Percentiles rank a stretch among this genome's conserved stretches.
Evolutionary conservation across 2,797 vertebrate species (phyloP).

Genomic region (Rhinella marina): DNA sequence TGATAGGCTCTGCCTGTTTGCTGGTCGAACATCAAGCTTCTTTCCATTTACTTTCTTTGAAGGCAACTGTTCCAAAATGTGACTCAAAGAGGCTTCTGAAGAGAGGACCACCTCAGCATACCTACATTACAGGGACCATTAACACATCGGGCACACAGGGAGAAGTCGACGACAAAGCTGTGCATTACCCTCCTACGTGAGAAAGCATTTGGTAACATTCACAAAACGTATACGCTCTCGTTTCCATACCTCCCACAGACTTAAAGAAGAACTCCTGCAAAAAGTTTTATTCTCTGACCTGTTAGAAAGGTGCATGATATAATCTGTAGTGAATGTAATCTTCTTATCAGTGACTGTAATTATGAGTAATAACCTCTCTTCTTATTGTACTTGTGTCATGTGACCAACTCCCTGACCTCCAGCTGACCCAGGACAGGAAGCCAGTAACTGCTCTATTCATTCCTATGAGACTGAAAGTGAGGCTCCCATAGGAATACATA

Average conservation of each 20-base stretch:
- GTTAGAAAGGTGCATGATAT: no score
- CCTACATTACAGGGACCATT: conserved; percentile 67
- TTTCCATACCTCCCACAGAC: conserved; percentile 27
- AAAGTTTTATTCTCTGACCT: no score
- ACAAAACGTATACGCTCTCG: conserved; percentile 27
- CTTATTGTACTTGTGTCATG: no score
- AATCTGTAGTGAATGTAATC: no score
- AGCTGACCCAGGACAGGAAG: no score
- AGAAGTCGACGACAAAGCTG: neutral
- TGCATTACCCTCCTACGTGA: neutral
- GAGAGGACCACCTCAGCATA: conserved; percentile 91
- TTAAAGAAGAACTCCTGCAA: no score
- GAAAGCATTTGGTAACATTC: conserved; percentile 50
- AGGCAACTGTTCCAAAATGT: conserved; percentile 85
- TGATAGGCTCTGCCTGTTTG: conserved; percentile 85
- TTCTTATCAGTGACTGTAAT: no score
- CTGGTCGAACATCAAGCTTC: conserved; percentile 86
- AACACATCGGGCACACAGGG: neutral
- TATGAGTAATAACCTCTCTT: no score
- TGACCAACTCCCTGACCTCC: no score
- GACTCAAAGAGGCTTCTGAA: conserved; percentile 86
- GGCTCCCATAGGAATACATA: no score
- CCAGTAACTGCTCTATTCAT: no score
- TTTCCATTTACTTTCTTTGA: conserved; percentile 86
- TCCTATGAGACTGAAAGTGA: no score